phyloP scores from a whole-genome alignment of 2,888 invertebrate genomes.

The Pilophorus perplexus region DNA sequence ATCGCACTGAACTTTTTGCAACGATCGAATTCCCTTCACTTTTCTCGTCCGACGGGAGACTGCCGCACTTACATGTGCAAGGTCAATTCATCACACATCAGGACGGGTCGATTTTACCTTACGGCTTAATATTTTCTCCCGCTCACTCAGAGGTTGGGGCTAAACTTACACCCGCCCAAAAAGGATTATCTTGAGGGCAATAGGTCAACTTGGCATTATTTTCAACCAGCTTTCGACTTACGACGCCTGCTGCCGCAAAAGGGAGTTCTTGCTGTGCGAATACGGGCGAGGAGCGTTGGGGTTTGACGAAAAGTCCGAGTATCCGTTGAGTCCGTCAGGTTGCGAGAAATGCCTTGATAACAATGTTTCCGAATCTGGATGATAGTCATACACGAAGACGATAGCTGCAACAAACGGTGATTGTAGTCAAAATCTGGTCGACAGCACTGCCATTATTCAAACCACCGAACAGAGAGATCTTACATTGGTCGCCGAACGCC shows the following conservation, averaged over 20 bases:
- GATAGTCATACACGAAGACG: constrained; percentile 94
- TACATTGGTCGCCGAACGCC: constrained; percentile 93
- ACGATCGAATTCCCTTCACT: no score
- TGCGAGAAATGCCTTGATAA: constrained; percentile 78
- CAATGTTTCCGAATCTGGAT: constrained; percentile 85
- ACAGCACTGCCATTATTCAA: not conserved
- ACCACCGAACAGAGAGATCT: constrained; percentile 53
- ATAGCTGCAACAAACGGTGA: constrained; percentile 64
- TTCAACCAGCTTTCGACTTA: constrained; percentile 41
- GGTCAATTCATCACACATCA: no score
- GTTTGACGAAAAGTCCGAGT: constrained; percentile 76
- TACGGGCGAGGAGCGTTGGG: constrained; percentile 76
- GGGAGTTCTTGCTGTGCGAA: constrained; percentile 78
- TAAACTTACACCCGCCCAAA: no score
- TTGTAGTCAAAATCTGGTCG: not conserved
- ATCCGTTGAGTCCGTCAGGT: constrained; percentile 61
- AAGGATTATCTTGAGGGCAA: no score
- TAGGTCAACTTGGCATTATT: no score
- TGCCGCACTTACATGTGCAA: no score
- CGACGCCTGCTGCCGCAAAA: constrained; percentile 68
- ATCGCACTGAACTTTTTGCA: no score
- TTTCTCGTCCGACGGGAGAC: no score
- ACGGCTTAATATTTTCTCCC: no score
- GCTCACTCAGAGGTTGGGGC: no score
- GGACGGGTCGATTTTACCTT: no score